Conservation (phyloP, 2,113 vertebrate species). For the Grallaria varia region DNA sequence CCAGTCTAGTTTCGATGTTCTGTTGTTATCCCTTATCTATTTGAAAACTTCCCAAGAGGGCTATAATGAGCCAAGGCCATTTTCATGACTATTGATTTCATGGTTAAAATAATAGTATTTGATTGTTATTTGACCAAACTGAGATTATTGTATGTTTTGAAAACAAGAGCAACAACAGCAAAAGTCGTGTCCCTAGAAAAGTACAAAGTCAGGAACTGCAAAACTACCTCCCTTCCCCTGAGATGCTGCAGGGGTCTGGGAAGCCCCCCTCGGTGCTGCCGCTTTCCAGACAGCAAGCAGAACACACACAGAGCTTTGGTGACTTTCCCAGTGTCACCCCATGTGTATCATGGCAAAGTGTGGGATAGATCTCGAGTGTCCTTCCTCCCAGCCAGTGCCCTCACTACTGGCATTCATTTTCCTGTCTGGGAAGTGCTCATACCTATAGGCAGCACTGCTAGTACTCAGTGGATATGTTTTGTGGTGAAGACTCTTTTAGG, state of each 20-base stretch:
- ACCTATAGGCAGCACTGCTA: neutral
- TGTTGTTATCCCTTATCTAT: neutral
- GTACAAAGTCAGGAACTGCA: neutral
- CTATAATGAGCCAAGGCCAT: neutral
- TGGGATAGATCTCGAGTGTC: neutral
- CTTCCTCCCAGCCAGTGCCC: neutral
- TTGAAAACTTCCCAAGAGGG: slow-evolving; percentile 27
- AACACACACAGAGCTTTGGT: neutral
- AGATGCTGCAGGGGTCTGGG: fast-evolving
- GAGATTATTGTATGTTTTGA: slow-evolving; percentile 21
- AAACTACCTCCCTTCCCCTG: neutral
- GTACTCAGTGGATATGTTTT: neutral
- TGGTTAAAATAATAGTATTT: slow-evolving; percentile 60
- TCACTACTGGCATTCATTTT: fast-evolving
- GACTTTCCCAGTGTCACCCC: neutral
- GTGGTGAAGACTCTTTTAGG: neutral
- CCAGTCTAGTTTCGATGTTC: neutral
- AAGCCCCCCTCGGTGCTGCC: neutral
- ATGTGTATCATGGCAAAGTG: fast-evolving
- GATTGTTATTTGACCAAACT: slow-evolving; percentile 36
- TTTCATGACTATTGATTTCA: slow-evolving; percentile 57
- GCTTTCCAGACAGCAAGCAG: neutral
- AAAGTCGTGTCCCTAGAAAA: neutral
- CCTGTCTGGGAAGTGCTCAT: fast-evolving
- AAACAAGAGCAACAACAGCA: neutral